Percentiles rank a stretch among this genome's conserved stretches.
phyloP scores from a whole-genome alignment of 2,113 vertebrate genomes.

The Rhabdomys dilectus region DNA sequence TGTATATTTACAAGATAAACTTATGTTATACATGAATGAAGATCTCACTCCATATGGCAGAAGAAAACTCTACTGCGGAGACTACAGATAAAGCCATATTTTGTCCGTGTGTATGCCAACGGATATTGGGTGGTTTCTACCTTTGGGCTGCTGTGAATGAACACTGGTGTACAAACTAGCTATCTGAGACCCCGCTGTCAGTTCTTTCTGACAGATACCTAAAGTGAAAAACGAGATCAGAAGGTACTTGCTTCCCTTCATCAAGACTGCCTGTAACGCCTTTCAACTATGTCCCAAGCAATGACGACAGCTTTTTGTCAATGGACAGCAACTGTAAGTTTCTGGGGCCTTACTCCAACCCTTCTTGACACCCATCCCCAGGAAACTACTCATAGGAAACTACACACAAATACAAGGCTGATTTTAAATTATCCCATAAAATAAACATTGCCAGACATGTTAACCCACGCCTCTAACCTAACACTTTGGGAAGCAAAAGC shows the following conservation, averaged over 20 bases:
- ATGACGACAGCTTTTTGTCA: not conserved
- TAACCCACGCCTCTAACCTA: not conserved
- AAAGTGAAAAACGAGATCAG: not conserved
- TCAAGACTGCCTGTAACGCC: not conserved
- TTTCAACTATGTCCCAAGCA: not conserved
- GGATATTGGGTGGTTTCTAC: not conserved
- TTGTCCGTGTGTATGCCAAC: not conserved
- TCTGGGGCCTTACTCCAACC: no score
- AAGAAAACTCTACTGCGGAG: not conserved
- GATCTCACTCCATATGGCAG: not conserved
- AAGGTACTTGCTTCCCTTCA: not conserved
- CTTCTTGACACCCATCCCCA: not conserved
- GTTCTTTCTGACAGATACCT: not conserved
- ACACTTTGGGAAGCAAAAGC: not conserved
- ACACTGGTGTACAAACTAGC: not conserved
- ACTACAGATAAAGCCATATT: not conserved
- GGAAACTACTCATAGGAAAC: not conserved
- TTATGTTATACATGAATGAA: not conserved
- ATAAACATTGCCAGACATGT: not conserved
- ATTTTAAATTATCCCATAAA: not conserved
- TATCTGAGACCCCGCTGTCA: not conserved
- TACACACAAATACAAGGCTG: not conserved
- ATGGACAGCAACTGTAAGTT: not conserved
- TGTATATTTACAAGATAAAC: not conserved
- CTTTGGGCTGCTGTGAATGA: not conserved